Conservation (phyloP, 2,113 vertebrate genomes). For the Micromys minutus region DNA sequence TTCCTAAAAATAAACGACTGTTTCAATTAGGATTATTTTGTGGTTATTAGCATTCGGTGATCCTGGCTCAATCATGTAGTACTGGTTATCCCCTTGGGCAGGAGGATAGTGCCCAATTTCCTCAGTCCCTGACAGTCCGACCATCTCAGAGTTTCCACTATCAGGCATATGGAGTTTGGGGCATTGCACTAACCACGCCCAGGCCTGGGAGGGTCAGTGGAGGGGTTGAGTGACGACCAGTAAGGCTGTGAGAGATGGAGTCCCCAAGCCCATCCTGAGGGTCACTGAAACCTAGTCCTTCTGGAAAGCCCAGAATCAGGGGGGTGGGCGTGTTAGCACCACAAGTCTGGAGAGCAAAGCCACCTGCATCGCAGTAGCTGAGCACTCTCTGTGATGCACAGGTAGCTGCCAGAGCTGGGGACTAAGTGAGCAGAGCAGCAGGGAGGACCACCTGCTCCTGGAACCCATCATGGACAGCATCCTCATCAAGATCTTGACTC, state of each 20-base stretch:
- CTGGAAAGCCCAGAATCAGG: not conserved
- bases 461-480: rapidly evolving
- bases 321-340: rapidly evolving
- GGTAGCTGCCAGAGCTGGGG: rapidly evolving
- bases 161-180: not conserved
- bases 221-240: not conserved
- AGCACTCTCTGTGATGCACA: rapidly evolving
- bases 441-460: not conserved
- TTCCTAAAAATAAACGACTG: too few relatives aligned
- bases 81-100: not conserved
- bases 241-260: rapidly evolving
- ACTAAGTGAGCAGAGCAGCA: not conserved
- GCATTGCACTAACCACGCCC: too few relatives aligned
- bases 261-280: too few relatives aligned
- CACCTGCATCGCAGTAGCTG: not conserved
- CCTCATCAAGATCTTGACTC: not conserved
- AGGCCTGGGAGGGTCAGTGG: not conserved
- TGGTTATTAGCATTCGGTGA: not conserved
- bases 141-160: too few relatives aligned
- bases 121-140: not conserved
- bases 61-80: not conserved
- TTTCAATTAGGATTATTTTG: not conserved
- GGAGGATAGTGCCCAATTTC: rapidly evolving
- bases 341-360: not conserved
- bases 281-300: not conserved